Conservation (phyloP, 30 jellyfish, hydroid and myxozoan genomes). For the Clytia hemisphaerica region DNA sequence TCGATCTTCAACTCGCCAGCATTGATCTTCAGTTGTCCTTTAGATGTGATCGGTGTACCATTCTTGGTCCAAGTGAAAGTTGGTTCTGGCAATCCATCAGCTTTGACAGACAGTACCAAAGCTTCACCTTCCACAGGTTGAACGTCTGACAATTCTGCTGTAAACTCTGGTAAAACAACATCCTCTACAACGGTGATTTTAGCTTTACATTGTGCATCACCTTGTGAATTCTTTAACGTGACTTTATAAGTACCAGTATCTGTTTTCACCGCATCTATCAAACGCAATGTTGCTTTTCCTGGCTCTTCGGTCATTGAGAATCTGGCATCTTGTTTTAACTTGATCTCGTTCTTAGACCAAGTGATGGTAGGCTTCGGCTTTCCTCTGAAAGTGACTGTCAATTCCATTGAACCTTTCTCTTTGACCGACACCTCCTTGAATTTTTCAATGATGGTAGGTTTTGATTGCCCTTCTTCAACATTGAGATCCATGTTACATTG, state of each 20-base stretch:
- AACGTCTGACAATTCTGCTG: slow-evolving; percentile 22
- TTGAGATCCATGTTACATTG: slow-evolving; percentile 47
- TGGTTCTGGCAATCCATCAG: slow-evolving; percentile 81
- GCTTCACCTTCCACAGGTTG: slow-evolving; percentile 43
- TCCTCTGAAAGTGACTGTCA: slow-evolving; percentile 56
- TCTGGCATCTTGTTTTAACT: too few species aligned
- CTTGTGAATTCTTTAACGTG: slow-evolving; percentile 65
- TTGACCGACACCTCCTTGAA: slow-evolving; percentile 22
- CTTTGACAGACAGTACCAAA: slow-evolving; percentile 39
- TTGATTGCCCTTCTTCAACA: slow-evolving; percentile 61
- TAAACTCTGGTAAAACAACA: slow-evolving; percentile 52
- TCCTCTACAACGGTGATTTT: slow-evolving; percentile 47
- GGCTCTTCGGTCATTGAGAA: too few species aligned
- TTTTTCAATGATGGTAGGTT: slow-evolving; percentile 62
- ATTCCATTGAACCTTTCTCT: slow-evolving; percentile 48
- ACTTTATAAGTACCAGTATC: slow-evolving; percentile 60
- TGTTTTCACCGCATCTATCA: slow-evolving; percentile 17
- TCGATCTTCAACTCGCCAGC: slow-evolving; percentile 30
- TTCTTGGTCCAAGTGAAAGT: slow-evolving; percentile 71
- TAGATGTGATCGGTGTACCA: slow-evolving; percentile 27
- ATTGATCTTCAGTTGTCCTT: slow-evolving; percentile 28
- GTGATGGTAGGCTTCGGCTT: slow-evolving; percentile 72
- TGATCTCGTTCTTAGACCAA: slow-evolving; percentile 86
- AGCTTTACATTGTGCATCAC: slow-evolving; percentile 64
- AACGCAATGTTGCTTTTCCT: too few species aligned